Percentiles rank a stretch among this genome's conserved stretches.
phyloP scores from a whole-genome alignment of 92 coral and sea anemone species.

The Epizoanthus ramosus region DNA sequence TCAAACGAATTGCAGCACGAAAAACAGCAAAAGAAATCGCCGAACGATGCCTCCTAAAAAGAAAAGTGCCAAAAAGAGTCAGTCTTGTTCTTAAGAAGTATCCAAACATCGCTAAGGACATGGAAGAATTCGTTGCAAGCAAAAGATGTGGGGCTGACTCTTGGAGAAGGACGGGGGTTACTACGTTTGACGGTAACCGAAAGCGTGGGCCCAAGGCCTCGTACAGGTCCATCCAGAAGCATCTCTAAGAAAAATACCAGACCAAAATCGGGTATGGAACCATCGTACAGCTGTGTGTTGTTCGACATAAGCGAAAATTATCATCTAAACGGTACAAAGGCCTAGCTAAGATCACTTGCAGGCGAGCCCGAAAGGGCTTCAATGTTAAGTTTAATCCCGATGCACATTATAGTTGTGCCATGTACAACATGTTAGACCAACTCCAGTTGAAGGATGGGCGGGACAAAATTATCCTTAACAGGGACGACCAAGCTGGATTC shows the following conservation, averaged over 20 bases:
- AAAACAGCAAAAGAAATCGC: not conserved
- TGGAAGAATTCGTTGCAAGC: conserved; percentile 57
- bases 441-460: conserved; percentile 38
- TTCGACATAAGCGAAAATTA: conserved; percentile 51
- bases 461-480: conserved; percentile 35
- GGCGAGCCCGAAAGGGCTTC: conserved; percentile 52
- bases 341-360: conserved; percentile 53
- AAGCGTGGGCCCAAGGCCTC: conserved; percentile 61
- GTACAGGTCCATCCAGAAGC: conserved; percentile 53
- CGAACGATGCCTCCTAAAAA: too few species aligned
- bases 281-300: conserved; percentile 66
- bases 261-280: conserved; percentile 64
- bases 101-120: conserved; percentile 52
- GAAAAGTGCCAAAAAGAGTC: conserved; percentile 3
- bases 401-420: conserved; percentile 46
- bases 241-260: conserved; percentile 52
- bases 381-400: conserved; percentile 44
- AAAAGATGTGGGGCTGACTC: conserved; percentile 53
- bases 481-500: conserved; percentile 53
- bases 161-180: conserved; percentile 59
- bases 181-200: conserved; percentile 50
- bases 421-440: conserved; percentile 48
- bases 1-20: conserved; percentile 39
- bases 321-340: conserved; percentile 55
- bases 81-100: conserved; percentile 42